phyloP scores from a whole-genome alignment of 2,113 vertebrate genomes.

The Archilochus colubris region DNA sequence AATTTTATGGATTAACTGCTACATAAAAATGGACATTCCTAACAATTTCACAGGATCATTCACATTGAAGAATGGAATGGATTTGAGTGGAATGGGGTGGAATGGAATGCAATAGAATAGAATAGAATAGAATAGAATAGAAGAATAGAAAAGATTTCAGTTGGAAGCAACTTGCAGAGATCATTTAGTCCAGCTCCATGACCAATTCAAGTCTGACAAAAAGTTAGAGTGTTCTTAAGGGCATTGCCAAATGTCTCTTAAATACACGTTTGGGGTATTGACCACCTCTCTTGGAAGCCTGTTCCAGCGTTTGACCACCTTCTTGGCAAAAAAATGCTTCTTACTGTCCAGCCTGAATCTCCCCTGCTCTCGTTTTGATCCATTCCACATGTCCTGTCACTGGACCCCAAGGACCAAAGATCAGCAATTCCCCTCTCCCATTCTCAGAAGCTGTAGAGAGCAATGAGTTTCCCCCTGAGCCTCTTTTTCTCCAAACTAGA shows the following conservation, averaged over 20 bases:
- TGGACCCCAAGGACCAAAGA: too few relatives aligned
- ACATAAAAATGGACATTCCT: background rate
- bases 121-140: background rate
- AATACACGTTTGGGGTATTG: fast-evolving
- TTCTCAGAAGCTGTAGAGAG: too few relatives aligned
- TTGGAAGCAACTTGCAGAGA: background rate
- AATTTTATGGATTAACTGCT: background rate
- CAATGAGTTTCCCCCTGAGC: too few relatives aligned
- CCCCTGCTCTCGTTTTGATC: fast-evolving
- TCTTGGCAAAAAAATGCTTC: background rate
- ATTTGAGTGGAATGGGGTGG: too few relatives aligned
- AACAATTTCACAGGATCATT: background rate
- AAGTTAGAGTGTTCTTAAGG: background rate
- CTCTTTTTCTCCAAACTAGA: background rate
- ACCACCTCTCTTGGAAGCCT: background rate
- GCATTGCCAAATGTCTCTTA: background rate
- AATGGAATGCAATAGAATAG: too few relatives aligned
- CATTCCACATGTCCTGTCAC: too few relatives aligned
- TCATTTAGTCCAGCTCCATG: background rate
- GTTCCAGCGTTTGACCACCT: background rate
- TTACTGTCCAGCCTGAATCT: background rate
- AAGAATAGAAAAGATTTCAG: background rate
- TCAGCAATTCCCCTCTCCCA: too few relatives aligned
- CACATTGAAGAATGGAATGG: background rate
- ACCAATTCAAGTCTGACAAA: background rate